Base-by-base conservation (phyloP, 2,113 vertebrate genomes). In the Hepsetus odoe region DNA sequence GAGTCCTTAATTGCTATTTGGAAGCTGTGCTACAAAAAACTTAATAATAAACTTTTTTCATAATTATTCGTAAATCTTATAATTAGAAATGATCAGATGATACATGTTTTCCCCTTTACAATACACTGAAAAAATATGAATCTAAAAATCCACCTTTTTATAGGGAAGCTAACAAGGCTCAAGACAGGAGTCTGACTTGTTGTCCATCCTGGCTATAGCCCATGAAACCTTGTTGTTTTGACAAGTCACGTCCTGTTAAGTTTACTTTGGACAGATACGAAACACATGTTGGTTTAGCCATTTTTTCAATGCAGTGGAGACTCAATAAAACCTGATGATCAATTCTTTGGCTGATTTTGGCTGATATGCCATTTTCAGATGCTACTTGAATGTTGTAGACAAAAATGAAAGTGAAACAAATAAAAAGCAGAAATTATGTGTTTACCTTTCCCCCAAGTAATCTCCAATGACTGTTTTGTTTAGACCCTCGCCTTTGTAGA, bases 381-480 rank as follows among this genome's bases (percentile, higher is more conserved):
- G n/a, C n/a, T n/a, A n/a, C n/a, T n/a, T n/a, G n/a, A n/a, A n/a
- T n/a, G n/a, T n/a, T n/a, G n/a, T n/a, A n/a, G n/a, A n/a, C n/a
- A n/a, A n/a, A 18, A 32, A 79, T 30, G 38, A 32, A 59, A 72
- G 18, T 12, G 46, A 72, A 1, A 55, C n/a, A 55, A 49, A 49
- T 49, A 49, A 49, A 49, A 49, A n/a, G n/a, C n/a, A n/a, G 72
- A 82, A 80, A 59, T 30, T 26, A 56, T 72, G 58, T 76, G 40
- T 86, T 92, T 91, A 98, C 97, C 97, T 94, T 91, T n/a, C n/a
- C n/a, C 97, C 97, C 67, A 99, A 93, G 89, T 99, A 99, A 94
- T 99, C 97, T 80, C 97, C 97, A 13, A 99, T 98, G 84, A 97
- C 97, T 0, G 97, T 99, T 92, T n/a, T 99, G 93, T 99, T 99